Evolutionary conservation across 1,140 invertebrate species (phyloP).

Genomic region (Cryptotermes secundus): DNA sequence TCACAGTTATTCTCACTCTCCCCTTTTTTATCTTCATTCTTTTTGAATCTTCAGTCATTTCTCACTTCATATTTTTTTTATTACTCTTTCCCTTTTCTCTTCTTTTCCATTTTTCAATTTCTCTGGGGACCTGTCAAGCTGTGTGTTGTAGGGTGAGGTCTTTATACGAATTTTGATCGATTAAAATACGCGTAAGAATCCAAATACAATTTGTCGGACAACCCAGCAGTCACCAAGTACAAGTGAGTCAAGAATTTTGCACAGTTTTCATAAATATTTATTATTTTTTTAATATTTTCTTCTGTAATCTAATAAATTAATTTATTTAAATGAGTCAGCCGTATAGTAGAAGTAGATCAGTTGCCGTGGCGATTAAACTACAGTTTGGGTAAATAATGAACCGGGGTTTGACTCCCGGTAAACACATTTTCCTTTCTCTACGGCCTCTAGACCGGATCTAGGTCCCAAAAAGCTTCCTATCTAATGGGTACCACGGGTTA

Average conservation of each 20-base stretch:
- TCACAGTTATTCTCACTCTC: neutral
- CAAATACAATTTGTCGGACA: slow-evolving; percentile 20
- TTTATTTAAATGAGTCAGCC: too few relatives aligned
- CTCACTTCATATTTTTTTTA: neutral
- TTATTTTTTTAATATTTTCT: too few relatives aligned
- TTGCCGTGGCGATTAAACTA: too few relatives aligned
- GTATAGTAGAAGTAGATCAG: too few relatives aligned
- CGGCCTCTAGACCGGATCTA: too few relatives aligned
- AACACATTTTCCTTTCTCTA: too few relatives aligned
- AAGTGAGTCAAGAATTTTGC: neutral
- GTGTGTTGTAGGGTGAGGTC: neutral
- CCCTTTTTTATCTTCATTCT: neutral
- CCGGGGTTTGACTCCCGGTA: too few relatives aligned
- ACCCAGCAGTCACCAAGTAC: neutral
- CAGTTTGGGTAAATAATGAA: too few relatives aligned
- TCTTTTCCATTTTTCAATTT: neutral
- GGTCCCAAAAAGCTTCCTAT: too few relatives aligned
- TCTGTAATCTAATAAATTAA: too few relatives aligned
- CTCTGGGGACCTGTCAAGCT: slow-evolving; percentile 4
- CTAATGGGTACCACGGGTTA: too few relatives aligned
- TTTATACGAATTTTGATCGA: slow-evolving; percentile 18
- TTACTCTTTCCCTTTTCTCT: neutral
- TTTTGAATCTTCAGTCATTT: neutral
- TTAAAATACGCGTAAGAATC: neutral
- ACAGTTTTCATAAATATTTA: too few relatives aligned